Evolutionary conservation across 2,113 vertebrate genomes (phyloP).

Genomic region (Lepidothrix coronata): DNA sequence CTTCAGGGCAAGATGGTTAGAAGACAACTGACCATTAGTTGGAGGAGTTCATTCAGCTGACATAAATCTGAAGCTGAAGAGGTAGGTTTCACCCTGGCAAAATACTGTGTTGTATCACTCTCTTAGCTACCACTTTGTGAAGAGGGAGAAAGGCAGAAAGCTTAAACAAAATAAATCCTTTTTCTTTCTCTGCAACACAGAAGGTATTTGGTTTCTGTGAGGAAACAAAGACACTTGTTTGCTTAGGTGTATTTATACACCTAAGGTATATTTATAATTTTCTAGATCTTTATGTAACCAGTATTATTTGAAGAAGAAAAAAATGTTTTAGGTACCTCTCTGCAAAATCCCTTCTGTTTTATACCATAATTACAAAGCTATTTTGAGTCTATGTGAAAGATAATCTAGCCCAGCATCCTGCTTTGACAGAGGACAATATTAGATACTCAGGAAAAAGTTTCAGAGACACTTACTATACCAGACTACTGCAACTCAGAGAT

Average conservation of each 20-base stretch:
- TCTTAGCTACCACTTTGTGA: background rate
- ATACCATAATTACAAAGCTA: background rate
- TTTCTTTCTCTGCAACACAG: background rate
- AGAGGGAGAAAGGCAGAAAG: background rate
- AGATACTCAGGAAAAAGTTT: background rate
- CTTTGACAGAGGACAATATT: background rate
- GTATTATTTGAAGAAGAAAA: background rate
- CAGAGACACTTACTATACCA: background rate
- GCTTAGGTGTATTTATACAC: background rate
- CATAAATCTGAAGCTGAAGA: background rate
- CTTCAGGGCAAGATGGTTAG: background rate
- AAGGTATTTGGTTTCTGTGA: background rate
- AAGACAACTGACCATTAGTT: background rate
- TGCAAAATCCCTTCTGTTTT: background rate
- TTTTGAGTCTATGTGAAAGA: background rate
- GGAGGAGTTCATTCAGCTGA: background rate
- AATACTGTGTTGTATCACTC: background rate
- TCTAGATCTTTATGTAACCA: background rate
- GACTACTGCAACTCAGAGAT: background rate
- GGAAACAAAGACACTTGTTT: background rate
- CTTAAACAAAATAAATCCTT: background rate
- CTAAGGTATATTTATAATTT: background rate
- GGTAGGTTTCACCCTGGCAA: background rate
- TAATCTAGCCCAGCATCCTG: background rate
- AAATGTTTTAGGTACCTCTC: background rate